These are phyloP conservation scores for Chalcosyrphus nemorum DNA, from an alignment of 2,888 invertebrate genomes.

Conservation along the genomic window DNA sequence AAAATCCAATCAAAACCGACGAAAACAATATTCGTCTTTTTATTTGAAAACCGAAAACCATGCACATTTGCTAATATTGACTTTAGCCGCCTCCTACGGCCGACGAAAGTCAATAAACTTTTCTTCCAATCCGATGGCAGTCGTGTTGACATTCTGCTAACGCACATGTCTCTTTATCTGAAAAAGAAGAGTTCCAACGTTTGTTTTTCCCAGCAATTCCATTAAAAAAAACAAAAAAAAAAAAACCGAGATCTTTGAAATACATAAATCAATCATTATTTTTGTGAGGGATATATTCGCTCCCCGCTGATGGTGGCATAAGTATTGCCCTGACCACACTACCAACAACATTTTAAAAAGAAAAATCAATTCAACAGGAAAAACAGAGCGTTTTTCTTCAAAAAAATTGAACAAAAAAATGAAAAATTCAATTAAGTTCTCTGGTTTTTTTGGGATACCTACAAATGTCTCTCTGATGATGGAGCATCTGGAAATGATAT, in stretches of 20 bases:
- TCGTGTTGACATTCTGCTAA: slow-evolving; percentile 9
- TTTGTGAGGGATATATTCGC: not conserved
- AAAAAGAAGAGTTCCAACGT: not conserved
- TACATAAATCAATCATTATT: slow-evolving; percentile 11
- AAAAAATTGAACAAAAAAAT: no score
- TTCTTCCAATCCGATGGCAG: not conserved
- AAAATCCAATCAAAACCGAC: no score
- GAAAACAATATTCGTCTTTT: no score
- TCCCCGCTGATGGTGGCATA: not conserved
- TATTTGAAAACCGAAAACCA: not conserved
- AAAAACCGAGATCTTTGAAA: not conserved
- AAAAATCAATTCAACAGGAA: not conserved
- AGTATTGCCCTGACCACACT: slow-evolving; percentile 14
- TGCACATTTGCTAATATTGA: slow-evolving; percentile 10
- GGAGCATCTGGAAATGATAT: slow-evolving; percentile 4
- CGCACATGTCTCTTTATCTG: not conserved
- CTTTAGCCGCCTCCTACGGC: not conserved
- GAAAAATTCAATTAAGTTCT: slow-evolving; percentile 14
- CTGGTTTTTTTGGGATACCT: not conserved
- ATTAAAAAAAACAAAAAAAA: not conserved
- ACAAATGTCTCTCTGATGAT: not conserved
- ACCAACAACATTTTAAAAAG: not conserved
- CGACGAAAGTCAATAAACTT: slow-evolving; percentile 12
- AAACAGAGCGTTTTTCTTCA: not conserved
- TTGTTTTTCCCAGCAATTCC: slow-evolving; percentile 2